phyloP scores from a whole-genome alignment of 2,888 invertebrate genomes.

The Achlya flavicornis region DNA sequence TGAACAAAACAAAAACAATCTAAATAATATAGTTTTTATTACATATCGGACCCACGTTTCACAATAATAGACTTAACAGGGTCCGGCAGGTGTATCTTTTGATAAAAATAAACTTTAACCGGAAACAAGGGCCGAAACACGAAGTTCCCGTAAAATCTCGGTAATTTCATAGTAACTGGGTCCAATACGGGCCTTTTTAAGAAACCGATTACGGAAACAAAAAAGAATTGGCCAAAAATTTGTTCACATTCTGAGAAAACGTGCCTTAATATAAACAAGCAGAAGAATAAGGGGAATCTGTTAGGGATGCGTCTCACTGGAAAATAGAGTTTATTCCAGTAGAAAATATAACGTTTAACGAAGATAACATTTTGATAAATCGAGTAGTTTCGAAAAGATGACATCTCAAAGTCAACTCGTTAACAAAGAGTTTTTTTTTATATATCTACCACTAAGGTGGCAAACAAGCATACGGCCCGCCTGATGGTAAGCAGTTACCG shows the following conservation, averaged over 20 bases:
- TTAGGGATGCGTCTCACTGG: neutral
- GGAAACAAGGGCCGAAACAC: neutral
- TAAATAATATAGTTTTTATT: neutral
- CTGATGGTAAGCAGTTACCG: no score
- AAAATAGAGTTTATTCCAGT: neutral
- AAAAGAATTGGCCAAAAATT: constrained; percentile 6
- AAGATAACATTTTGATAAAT: no score
- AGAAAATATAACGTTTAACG: neutral
- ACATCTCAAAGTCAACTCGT: no score
- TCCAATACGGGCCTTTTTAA: neutral
- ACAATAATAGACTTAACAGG: neutral
- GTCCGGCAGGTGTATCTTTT: constrained; percentile 1
- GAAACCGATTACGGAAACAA: neutral
- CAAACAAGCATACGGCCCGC: no score
- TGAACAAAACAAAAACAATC: no score
- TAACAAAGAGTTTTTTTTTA: no score
- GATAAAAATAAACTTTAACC: neutral
- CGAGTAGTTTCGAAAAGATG: no score
- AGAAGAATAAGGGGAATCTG: neutral
- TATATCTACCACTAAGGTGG: no score
- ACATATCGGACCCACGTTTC: neutral
- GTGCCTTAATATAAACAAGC: constrained; percentile 1
- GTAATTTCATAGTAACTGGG: neutral
- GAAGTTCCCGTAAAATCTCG: neutral
- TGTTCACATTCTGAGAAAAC: neutral